Percentiles rank a stretch among this genome's conserved stretches.
Evolutionary conservation across 2,113 vertebrate species (phyloP).

Genomic region (Aldabrachelys gigantea): DNA sequence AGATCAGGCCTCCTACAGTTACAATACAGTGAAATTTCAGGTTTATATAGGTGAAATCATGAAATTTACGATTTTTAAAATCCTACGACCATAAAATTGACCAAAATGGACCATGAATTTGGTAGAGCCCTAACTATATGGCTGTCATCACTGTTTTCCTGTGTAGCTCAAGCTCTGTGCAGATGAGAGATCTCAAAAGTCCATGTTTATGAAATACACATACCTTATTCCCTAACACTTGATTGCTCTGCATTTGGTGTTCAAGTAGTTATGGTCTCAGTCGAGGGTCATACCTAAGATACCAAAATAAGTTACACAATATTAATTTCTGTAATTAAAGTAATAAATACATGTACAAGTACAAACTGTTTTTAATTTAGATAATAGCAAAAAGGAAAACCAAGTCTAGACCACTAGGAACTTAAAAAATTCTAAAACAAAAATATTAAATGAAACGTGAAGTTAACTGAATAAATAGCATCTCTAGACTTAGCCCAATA

Average conservation of each 20-base stretch:
- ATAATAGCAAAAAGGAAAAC: not conserved
- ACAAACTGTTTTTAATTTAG: not conserved
- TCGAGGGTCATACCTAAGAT: not conserved
- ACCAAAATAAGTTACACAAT: not conserved
- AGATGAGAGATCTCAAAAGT: not conserved
- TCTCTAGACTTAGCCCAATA: not conserved
- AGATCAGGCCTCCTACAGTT: too few species aligned
- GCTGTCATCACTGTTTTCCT: not conserved
- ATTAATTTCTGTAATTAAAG: not conserved
- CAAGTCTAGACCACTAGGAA: not conserved
- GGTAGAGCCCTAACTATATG: too few species aligned
- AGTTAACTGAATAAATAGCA: not conserved
- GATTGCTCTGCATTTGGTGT: not conserved
- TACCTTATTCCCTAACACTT: not conserved
- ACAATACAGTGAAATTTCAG: too few species aligned
- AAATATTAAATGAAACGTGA: not conserved
- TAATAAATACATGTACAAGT: not conserved
- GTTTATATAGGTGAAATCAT: too few species aligned
- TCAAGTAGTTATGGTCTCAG: not conserved
- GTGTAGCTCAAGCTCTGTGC: not conserved
- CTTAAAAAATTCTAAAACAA: not conserved
- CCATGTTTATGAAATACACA: not conserved
- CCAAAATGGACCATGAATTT: too few species aligned
- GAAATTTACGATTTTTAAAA: too few species aligned
- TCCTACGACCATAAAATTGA: too few species aligned